These are phyloP conservation scores for Brachyptera putata DNA, from an alignment of 2,888 invertebrate genomes.

Conservation along the genomic window DNA sequence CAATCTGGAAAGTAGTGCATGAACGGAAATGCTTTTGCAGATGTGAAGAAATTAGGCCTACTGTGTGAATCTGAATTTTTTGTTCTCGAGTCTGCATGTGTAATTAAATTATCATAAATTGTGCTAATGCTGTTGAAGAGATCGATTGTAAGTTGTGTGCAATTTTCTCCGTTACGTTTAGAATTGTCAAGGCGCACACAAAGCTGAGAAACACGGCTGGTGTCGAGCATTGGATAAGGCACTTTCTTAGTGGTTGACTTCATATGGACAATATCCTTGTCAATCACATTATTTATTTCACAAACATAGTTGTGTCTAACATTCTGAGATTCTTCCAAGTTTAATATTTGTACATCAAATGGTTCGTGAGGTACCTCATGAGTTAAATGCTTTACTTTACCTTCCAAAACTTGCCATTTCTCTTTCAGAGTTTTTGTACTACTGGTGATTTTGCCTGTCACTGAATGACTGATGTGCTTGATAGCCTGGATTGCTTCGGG, in stretches of 20 bases:
- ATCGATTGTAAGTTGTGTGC: not conserved
- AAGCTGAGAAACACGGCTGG: not conserved
- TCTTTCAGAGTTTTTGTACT: constrained; percentile 54
- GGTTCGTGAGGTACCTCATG: constrained; percentile 16
- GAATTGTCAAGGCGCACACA: constrained; percentile 6
- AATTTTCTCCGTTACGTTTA: not conserved
- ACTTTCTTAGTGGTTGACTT: not conserved
- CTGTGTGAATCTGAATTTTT: too few species aligned
- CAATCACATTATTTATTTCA: not conserved
- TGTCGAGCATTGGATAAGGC: constrained; percentile 4
- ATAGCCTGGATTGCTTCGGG: constrained; percentile 52
- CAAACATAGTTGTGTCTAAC: too few species aligned
- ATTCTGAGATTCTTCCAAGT: not conserved
- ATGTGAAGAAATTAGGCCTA: not conserved
- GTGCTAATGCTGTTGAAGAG: constrained; percentile 1
- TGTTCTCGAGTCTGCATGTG: too few species aligned
- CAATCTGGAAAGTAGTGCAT: constrained; percentile 35
- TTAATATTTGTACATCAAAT: not conserved
- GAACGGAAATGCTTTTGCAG: constrained; percentile 36
- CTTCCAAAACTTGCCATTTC: constrained; percentile 54
- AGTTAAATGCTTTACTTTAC: constrained; percentile 37
- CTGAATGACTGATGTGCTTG: constrained; percentile 49
- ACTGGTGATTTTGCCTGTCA: constrained; percentile 52
- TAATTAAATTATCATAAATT: not conserved
- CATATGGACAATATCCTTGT: not conserved